Conservation (phyloP, 2,888 invertebrate species). For the Neoitamus cyanurus region DNA sequence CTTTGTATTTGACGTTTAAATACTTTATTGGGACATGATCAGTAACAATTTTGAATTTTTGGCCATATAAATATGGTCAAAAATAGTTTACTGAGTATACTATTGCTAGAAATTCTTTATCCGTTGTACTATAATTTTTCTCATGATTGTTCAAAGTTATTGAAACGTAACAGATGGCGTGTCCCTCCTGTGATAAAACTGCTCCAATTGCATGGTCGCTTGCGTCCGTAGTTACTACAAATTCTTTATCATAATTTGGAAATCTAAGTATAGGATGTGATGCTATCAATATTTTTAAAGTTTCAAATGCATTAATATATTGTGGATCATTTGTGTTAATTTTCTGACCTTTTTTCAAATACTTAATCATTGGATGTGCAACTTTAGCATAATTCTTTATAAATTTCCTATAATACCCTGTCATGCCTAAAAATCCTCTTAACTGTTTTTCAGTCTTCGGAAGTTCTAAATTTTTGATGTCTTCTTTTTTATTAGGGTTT, state of each 20-base stretch:
- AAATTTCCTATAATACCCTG: conserved; percentile 21
- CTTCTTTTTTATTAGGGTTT: conserved; percentile 48
- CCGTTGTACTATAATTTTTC: neutral
- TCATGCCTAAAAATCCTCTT: neutral
- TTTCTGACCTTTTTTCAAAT: neutral
- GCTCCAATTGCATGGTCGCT: conserved; percentile 11
- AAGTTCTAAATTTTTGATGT: conserved; percentile 9
- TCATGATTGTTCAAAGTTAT: neutral
- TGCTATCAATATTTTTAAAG: neutral
- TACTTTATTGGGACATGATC: no score
- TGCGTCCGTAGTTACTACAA: conserved; percentile 9
- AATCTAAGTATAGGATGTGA: neutral
- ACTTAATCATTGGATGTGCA: neutral
- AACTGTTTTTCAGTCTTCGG: conserved; percentile 4
- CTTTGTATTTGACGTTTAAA: no score
- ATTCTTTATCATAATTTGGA: neutral
- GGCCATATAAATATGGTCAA: neutral
- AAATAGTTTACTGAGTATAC: neutral
- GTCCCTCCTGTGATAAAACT: neutral
- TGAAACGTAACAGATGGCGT: neutral
- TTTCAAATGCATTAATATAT: neutral
- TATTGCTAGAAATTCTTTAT: conserved; percentile 1
- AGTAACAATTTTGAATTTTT: no score
- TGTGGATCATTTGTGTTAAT: conserved; percentile 1
- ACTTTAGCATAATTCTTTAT: neutral